Evolutionary conservation across 2,888 invertebrate species (phyloP).

Genomic region (Diarsia rubi): DNA sequence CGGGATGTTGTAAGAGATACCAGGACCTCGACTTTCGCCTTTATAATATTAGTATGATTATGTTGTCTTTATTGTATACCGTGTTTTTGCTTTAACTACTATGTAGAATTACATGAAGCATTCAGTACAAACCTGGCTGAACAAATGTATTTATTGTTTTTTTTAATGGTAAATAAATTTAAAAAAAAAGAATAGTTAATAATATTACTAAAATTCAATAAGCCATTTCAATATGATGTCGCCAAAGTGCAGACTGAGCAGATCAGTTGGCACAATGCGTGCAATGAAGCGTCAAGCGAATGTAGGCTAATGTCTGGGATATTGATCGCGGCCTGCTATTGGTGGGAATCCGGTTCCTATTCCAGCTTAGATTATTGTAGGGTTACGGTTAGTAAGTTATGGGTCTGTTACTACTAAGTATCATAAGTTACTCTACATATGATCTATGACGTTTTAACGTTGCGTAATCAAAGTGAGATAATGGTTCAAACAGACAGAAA

Average conservation of each 20-base stretch:
- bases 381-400: not conserved
- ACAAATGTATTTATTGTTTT: too few relatives aligned
- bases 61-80: too few relatives aligned
- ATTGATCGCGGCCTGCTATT: slow-evolving; percentile 54
- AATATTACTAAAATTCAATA: slow-evolving; percentile 6
- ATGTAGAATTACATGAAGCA: too few relatives aligned
- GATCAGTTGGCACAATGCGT: slow-evolving; percentile 53
- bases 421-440: not conserved
- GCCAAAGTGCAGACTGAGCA: slow-evolving; percentile 44
- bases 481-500: not conserved
- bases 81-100: too few relatives aligned
- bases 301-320: slow-evolving; percentile 47
- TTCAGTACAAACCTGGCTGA: too few relatives aligned
- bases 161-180: too few relatives aligned
- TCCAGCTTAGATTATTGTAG: slow-evolving; percentile 16
- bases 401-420: not conserved
- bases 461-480: not conserved
- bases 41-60: too few relatives aligned
- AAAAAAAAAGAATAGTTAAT: not conserved
- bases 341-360: slow-evolving; percentile 20
- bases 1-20: too few relatives aligned
- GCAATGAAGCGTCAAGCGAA: slow-evolving; percentile 56
- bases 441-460: not conserved
- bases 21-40: too few relatives aligned
- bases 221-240: slow-evolving; percentile 33